phyloP scores from a whole-genome alignment of 2,888 invertebrate genomes.

The Rapana venosa region DNA sequence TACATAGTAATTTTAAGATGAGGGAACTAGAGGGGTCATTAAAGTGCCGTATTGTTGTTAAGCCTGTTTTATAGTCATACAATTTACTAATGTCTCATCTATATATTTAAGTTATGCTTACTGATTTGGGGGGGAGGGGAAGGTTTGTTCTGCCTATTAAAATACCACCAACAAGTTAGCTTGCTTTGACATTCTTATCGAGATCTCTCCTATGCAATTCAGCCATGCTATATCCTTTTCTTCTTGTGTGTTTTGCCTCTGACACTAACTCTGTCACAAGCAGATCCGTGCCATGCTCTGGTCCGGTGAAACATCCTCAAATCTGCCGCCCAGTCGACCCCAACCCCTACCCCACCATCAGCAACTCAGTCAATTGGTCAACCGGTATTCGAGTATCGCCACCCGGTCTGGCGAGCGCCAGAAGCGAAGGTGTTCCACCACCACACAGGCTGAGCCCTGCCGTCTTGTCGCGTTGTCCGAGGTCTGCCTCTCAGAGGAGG shows the following conservation, averaged over 20 bases:
- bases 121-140: too few species aligned
- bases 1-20: too few species aligned
- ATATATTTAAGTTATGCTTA: too few species aligned
- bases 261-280: conserved; percentile 53
- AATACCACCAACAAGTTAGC: too few species aligned
- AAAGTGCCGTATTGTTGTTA: too few species aligned
- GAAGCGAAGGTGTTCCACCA: neutral
- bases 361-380: neutral
- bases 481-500: neutral
- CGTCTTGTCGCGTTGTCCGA: neutral
- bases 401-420: neutral
- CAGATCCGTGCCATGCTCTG: conserved; percentile 51
- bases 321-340: neutral
- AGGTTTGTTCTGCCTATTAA: too few species aligned
- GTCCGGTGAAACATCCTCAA: neutral
- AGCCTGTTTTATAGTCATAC: too few species aligned
- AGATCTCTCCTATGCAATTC: too few species aligned
- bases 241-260: neutral
- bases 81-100: too few species aligned
- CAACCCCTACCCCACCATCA: neutral
- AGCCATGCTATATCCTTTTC: too few species aligned
- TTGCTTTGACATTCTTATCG: too few species aligned
- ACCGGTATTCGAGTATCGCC: neutral
- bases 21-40: too few species aligned
- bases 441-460: neutral